phyloP scores from a whole-genome alignment of 2,888 invertebrate genomes.

The Cataglyphis cursor region DNA sequence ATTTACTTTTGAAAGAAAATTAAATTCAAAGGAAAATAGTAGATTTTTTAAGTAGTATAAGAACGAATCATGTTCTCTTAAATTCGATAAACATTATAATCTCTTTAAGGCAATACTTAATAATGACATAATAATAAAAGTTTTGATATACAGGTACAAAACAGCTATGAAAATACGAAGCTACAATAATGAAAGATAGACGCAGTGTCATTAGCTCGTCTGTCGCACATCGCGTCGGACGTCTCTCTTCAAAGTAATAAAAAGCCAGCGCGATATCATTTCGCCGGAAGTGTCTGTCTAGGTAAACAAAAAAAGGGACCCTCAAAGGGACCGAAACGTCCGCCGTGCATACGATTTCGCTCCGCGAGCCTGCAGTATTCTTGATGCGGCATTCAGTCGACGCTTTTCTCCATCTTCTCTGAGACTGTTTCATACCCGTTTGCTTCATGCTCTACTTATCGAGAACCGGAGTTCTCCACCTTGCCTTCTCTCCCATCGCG shows the following conservation, averaged over 20 bases:
- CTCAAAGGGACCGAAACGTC: slow-evolving; percentile 29
- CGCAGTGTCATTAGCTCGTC: not conserved
- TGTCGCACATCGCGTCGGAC: slow-evolving; percentile 6
- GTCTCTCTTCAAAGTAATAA: slow-evolving; percentile 38
- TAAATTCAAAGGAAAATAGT: not conserved
- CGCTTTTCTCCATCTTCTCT: slow-evolving; percentile 58
- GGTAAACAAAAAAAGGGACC: slow-evolving; percentile 61
- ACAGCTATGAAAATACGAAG: not conserved
- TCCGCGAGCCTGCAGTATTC: slow-evolving; percentile 16
- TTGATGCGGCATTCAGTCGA: slow-evolving; percentile 40
- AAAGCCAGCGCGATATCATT: slow-evolving; percentile 54
- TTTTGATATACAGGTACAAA: not conserved
- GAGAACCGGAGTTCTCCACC: slow-evolving; percentile 79
- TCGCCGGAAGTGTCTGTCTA: slow-evolving; percentile 64
- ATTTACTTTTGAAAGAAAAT: not conserved
- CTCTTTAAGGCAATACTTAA: not conserved
- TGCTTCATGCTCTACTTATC: slow-evolving; percentile 85
- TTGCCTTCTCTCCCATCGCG: slow-evolving; percentile 74
- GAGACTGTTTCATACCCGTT: slow-evolving; percentile 26
- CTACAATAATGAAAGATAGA: not conserved
- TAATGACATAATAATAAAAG: not conserved
- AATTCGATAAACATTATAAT: not conserved
- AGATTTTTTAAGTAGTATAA: not conserved
- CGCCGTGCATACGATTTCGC: slow-evolving; percentile 11
- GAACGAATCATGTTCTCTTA: not conserved